These are phyloP conservation scores for Zeugodacus cucurbitae DNA, from an alignment of 1,140 invertebrate genomes.

Conservation along the genomic window DNA sequence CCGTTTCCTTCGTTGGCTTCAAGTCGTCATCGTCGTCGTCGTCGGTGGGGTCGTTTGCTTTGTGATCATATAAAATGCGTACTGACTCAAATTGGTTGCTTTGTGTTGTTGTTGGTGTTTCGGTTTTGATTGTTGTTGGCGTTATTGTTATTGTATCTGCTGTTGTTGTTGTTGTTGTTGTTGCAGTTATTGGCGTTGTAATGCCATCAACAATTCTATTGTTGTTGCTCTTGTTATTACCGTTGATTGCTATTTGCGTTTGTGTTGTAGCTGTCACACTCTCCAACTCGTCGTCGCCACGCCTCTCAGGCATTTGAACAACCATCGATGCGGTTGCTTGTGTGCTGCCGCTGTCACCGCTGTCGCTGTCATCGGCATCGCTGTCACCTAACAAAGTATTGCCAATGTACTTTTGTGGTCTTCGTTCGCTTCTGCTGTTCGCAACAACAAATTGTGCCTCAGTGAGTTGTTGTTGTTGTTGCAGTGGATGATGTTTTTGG, in stretches of 20 bases:
- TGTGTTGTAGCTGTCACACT: background rate
- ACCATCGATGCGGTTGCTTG: background rate
- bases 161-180: slow-evolving; percentile 25
- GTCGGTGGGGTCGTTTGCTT: background rate
- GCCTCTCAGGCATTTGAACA: background rate
- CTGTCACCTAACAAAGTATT: background rate
- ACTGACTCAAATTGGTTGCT: background rate
- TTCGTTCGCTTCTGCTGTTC: background rate
- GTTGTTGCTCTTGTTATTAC: background rate
- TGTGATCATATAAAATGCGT: background rate
- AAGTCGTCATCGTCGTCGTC: background rate
- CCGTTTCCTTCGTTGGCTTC: background rate
- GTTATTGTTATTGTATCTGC: slow-evolving; percentile 35
- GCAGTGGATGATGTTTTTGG: background rate
- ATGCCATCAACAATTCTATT: background rate
- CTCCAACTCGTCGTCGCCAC: background rate
- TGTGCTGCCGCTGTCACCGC: background rate
- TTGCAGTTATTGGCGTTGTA: slow-evolving; percentile 33
- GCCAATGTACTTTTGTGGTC: background rate
- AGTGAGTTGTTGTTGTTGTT: background rate
- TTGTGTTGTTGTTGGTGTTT: slow-evolving; percentile 30
- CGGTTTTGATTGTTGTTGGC: slow-evolving; percentile 36
- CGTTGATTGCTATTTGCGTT: slow-evolving; percentile 28
- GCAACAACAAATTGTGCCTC: too few species aligned
- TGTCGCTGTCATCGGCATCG: background rate